A percentile compares a stretch with the other conserved stretches of the same genome.
Conservation (phyloP, 1,140 invertebrate genomes). For the Nautilus pompilius region DNA sequence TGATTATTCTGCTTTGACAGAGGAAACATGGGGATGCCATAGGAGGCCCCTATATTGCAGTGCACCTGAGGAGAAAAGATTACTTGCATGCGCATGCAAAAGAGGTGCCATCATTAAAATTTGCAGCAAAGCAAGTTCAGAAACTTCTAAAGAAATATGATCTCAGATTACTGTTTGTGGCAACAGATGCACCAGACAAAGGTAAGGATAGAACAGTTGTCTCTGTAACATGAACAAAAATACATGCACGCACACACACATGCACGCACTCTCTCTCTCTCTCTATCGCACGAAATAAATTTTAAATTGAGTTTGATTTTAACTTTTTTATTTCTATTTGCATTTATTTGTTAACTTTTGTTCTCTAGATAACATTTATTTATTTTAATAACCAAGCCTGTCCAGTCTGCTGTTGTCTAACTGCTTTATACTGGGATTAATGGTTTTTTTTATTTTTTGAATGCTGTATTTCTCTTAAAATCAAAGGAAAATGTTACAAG, state of each 20-base stretch:
- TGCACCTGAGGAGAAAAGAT: constrained; percentile 82
- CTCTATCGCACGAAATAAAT: too few species aligned
- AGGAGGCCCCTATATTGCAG: constrained; percentile 75
- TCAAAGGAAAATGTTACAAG: too few species aligned
- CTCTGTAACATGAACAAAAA: not conserved
- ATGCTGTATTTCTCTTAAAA: too few species aligned
- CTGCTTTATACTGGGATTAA: too few species aligned
- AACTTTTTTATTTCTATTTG: too few species aligned
- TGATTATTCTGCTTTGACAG: constrained; percentile 35
- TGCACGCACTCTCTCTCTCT: too few species aligned
- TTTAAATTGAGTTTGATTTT: too few species aligned
- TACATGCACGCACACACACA: not conserved
- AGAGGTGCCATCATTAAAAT: constrained; percentile 70
- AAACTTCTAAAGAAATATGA: constrained; percentile 62
- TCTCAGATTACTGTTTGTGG: constrained; percentile 72
- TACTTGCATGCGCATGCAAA: constrained; percentile 69
- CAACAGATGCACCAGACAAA: constrained; percentile 70
- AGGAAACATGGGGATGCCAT: constrained; percentile 49
- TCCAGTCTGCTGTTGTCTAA: too few species aligned
- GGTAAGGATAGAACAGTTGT: constrained; percentile 22
- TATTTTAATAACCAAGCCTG: too few species aligned
- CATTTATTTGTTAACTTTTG: too few species aligned
- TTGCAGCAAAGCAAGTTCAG: constrained; percentile 70
- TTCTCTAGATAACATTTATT: too few species aligned
- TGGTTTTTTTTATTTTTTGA: too few species aligned